A percentile compares a stretch with the other conserved stretches of the same genome.
phyloP scores from a whole-genome alignment of 2,888 invertebrate species.

The Nephrocerus scutellatus region DNA sequence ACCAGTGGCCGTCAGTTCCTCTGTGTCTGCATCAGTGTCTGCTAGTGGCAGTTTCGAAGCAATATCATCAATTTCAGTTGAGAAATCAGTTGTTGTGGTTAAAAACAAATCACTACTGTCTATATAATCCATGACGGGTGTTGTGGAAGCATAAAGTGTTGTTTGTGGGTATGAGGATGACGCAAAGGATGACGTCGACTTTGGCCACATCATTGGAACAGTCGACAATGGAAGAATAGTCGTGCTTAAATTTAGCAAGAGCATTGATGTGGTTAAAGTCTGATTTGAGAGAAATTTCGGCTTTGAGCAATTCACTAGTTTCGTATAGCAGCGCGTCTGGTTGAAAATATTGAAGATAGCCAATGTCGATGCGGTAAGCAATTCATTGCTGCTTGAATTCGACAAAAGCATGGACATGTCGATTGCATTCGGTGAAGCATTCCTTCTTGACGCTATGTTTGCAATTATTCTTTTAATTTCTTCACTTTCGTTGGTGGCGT shows the following conservation, averaged over 20 bases:
- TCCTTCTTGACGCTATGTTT: slow-evolving; percentile 24
- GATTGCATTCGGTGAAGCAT: slow-evolving; percentile 19
- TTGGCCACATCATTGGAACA: slow-evolving; percentile 19
- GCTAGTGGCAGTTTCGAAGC: too few relatives aligned
- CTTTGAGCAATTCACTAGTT: slow-evolving; percentile 40
- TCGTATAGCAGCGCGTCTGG: slow-evolving; percentile 38
- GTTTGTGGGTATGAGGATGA: slow-evolving; percentile 7
- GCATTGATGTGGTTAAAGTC: slow-evolving; percentile 42
- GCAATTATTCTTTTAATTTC: slow-evolving; percentile 29
- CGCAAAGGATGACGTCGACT: slow-evolving; percentile 12
- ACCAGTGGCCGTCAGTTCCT: too few relatives aligned
- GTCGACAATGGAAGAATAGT: slow-evolving; percentile 32
- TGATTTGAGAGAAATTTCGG: slow-evolving; percentile 27
- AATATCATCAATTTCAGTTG: too few relatives aligned
- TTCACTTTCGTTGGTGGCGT: slow-evolving; percentile 40
- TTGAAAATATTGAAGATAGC: slow-evolving; percentile 6
- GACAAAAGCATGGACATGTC: too few relatives aligned
- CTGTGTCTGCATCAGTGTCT: too few relatives aligned
- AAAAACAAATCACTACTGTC: too few relatives aligned
- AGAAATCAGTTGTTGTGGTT: too few relatives aligned
- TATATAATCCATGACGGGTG: too few relatives aligned
- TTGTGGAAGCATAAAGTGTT: too few relatives aligned
- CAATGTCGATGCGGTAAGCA: slow-evolving; percentile 2
- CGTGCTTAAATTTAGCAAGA: slow-evolving; percentile 45
- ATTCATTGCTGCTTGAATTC: too few relatives aligned